Base-by-base conservation (phyloP, 2,797 vertebrate species). In the Bradypus variegatus region DNA sequence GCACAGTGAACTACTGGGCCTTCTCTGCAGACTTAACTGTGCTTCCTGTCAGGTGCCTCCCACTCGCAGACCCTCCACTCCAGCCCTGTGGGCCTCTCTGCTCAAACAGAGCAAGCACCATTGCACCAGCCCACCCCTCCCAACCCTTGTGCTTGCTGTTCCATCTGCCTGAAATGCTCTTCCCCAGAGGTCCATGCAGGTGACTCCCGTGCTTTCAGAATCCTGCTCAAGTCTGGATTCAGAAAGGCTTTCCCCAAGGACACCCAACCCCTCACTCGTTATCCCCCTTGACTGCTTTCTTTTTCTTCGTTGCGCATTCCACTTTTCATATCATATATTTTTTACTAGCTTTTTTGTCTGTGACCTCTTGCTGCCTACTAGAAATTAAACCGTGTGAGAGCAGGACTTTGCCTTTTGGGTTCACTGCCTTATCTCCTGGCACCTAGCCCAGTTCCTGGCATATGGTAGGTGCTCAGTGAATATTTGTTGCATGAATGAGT, bases 371-470 rank as follows among this genome's bases (percentile, higher is more conserved):
- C 19, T 62, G 19, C 25, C 21, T 67, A 33, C 75, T 79, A 88
- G 70, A 72, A 77, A 90, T 87, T 78, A 90, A 82, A n/a, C 50
- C 33, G 38, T 25, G 8, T 18, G 60, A 67, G 60, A 83, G 70
- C 36, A 58, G 85, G 21, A 62, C 41, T 92, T 94, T 27, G 41
- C 86, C 77, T 86, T 88, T 90, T 50, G n/a, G 62, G n/a, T n/a
- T 86, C 60, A 6, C 16, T 81, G 55, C 41, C 67, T 89, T 77
- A 50, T 88, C 64, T 80, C 48, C 25, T 5, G 21, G 62, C 29
- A 78, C 18, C n/a, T 81, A 62, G 48, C 78, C 69, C 41, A 5
- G 10, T 67, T 21, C 85, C 70, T 69, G 41, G 86, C 10, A 19
- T 29, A 53, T 5, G 77, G 80, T 60, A 87, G 53, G 64, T 92